Conservation (phyloP, 2,113 vertebrate genomes). For the Microtus oregoni region DNA sequence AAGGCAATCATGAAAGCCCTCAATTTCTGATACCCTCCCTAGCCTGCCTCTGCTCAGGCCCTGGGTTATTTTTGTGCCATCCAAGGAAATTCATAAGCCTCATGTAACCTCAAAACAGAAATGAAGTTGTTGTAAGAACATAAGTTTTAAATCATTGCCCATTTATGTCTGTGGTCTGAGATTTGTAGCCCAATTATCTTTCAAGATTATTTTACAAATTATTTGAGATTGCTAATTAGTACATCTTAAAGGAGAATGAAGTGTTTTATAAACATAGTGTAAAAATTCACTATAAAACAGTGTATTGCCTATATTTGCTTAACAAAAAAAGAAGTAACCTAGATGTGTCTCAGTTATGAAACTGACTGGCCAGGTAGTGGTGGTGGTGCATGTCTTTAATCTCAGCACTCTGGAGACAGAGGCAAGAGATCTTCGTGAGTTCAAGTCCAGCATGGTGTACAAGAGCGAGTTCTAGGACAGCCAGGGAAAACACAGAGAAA, state of each 20-base stretch:
- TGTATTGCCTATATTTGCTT: constrained; percentile 12
- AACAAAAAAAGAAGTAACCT: constrained; percentile 55
- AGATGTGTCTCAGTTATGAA: constrained; percentile 37
- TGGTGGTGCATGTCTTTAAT: no score
- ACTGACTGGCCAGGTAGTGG: not conserved
- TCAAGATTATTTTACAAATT: not conserved
- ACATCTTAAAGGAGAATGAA: not conserved
- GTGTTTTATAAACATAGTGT: not conserved
- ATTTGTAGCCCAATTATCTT: constrained; percentile 28
- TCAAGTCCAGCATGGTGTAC: no score
- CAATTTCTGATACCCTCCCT: not conserved
- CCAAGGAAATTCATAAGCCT: constrained; percentile 20
- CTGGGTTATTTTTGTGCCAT: not conserved
- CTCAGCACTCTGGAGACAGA: no score
- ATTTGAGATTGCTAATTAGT: constrained; percentile 37
- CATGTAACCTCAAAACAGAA: not conserved
- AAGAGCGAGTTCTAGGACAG: no score
- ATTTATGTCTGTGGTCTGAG: not conserved
- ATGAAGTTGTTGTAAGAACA: constrained; percentile 21
- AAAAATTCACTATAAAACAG: constrained; percentile 39
- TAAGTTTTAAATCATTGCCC: constrained; percentile 19
- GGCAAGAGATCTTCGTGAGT: no score
- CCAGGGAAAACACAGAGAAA: no score
- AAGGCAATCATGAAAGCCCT: not conserved
- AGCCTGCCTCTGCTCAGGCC: not conserved